Percentiles rank a stretch among this genome's conserved stretches.
phyloP scores from a whole-genome alignment of 1,140 invertebrate species.

The Bombus turneri region DNA sequence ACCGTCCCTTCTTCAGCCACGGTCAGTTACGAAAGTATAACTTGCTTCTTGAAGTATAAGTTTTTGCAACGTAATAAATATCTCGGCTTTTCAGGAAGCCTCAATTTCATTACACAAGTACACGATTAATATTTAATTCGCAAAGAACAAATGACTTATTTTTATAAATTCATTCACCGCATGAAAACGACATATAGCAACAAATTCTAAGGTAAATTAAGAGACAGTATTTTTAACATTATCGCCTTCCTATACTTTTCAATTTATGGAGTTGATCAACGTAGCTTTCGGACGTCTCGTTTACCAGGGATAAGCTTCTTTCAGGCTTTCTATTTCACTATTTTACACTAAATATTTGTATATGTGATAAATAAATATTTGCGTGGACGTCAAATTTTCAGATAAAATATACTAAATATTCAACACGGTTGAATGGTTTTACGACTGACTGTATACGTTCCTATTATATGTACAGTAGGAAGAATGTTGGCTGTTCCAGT shows the following conservation, averaged over 20 bases:
- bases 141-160: too few species aligned
- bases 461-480: background rate
- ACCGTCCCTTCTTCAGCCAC: too few species aligned
- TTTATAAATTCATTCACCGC: too few species aligned
- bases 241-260: too few species aligned
- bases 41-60: background rate
- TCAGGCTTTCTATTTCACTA: too few species aligned
- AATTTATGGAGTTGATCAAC: too few species aligned
- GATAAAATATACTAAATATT: background rate
- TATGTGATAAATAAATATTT: background rate
- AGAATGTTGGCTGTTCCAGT: background rate
- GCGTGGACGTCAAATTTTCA: background rate
- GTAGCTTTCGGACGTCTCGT: background rate
- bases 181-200: fast-evolving
- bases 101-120: too few species aligned
- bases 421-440: background rate
- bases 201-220: too few species aligned
- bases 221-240: too few species aligned
- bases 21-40: background rate
- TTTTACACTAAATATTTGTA: background rate
- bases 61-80: too few species aligned
- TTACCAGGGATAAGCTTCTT: background rate
- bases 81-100: too few species aligned
- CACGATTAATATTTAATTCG: too few species aligned
- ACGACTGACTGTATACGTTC: background rate